Evolutionary conservation across 2,797 vertebrate genomes (phyloP).

Genomic region (Eulemur rubriventer): DNA sequence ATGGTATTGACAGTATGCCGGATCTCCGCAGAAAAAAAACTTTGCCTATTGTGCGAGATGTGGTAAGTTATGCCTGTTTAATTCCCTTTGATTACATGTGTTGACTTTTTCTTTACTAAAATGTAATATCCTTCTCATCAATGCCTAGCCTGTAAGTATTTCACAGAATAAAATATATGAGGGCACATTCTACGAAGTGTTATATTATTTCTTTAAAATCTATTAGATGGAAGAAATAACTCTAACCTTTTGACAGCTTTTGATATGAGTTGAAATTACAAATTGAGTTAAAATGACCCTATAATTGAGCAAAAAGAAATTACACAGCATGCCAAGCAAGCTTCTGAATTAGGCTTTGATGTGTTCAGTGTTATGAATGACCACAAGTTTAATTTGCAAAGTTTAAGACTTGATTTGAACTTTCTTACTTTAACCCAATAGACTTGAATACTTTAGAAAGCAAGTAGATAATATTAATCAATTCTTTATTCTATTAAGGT

Average conservation of each 20-base stretch:
- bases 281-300: constrained; percentile 4
- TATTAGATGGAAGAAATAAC: constrained; percentile 2
- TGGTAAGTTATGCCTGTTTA: constrained; percentile 90
- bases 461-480: background rate
- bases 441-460: constrained; percentile 14
- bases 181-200: background rate
- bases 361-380: background rate
- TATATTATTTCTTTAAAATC: constrained; percentile 28
- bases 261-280: constrained; percentile 39
- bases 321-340: background rate
- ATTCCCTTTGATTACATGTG: background rate
- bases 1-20: constrained; percentile 99
- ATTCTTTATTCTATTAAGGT: constrained; percentile 40
- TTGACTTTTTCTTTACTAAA: background rate
- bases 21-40: constrained; percentile 98
- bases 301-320: background rate
- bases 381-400: background rate
- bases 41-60: constrained; percentile 96
- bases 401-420: background rate
- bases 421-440: background rate
- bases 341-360: background rate
- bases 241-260: constrained; percentile 35
- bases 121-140: background rate
- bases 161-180: background rate
- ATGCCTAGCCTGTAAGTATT: constrained; percentile 1